Percentiles rank a stretch among this genome's conserved stretches.
Evolutionary conservation across 1,140 invertebrate species (phyloP).

Genomic region (Andrena cerasifolii): DNA sequence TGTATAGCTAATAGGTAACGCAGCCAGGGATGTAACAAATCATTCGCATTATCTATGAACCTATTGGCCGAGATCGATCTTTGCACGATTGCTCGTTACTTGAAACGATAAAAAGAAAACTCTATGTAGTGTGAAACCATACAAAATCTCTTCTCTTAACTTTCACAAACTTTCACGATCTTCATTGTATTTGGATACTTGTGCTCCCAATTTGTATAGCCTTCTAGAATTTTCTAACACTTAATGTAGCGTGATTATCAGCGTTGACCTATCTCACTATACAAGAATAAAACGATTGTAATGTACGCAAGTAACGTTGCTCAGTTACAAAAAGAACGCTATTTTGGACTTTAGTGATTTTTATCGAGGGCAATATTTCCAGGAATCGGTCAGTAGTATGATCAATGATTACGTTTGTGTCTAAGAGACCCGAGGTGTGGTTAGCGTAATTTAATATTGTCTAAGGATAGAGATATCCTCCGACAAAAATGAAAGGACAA

Average conservation of each 20-base stretch:
- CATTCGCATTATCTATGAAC: background rate
- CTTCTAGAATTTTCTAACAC: conserved; percentile 15
- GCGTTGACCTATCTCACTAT: background rate
- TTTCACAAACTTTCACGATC: background rate
- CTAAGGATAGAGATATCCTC: conserved; percentile 9
- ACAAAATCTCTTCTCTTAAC: background rate
- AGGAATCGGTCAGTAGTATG: background rate
- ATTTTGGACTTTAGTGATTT: background rate
- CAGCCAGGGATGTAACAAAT: conserved; percentile 1
- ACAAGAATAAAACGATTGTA: background rate
- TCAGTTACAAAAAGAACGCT: background rate
- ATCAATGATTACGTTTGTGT: background rate
- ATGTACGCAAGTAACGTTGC: background rate
- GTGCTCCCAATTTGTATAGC: background rate
- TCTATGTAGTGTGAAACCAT: conserved; percentile 1
- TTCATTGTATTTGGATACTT: background rate
- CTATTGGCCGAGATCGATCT: background rate
- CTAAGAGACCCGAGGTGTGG: background rate
- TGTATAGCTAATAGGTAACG: conserved; percentile 28
- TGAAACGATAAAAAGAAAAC: background rate
- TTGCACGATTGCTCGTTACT: conserved; percentile 4
- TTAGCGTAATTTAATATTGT: background rate
- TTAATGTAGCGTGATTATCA: background rate
- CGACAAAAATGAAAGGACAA: conserved; percentile 43
- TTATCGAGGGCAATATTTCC: background rate